A percentile compares a stretch with the other conserved stretches of the same genome.
Conservation (phyloP, 2,888 invertebrate species). For the Apodemia hepburni region DNA sequence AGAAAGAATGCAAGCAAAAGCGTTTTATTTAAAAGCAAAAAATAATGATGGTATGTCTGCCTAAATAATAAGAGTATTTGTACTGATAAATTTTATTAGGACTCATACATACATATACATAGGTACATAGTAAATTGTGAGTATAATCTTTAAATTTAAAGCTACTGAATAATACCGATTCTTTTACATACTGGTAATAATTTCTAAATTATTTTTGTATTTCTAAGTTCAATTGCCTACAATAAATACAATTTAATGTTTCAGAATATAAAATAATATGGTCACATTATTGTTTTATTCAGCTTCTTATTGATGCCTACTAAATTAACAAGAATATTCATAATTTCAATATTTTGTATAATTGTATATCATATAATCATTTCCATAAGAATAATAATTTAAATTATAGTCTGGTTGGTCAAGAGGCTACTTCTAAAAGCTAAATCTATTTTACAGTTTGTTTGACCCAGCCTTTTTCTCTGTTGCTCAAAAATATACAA, state of each 20-base stretch:
- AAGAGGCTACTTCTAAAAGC: conserved; percentile 7
- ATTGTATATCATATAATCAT: conserved; percentile 9
- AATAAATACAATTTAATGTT: conserved; percentile 16
- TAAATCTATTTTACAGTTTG: conserved; percentile 11
- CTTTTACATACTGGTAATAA: not conserved
- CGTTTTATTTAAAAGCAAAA: no score
- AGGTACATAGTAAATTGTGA: not conserved
- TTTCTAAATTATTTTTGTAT: not conserved
- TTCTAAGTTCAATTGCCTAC: no score
- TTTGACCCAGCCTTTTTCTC: conserved; percentile 20
- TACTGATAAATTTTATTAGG: conserved; percentile 9
- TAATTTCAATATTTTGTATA: conserved; percentile 12
- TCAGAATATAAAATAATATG: conserved; percentile 38
- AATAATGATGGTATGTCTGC: not conserved
- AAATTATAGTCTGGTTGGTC: conserved; percentile 13
- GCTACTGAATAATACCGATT: conserved; percentile 9
- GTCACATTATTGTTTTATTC: conserved; percentile 70
- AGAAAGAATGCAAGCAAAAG: no score
- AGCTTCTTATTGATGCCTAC: conserved; percentile 40
- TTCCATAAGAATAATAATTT: conserved; percentile 8
- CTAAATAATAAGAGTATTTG: conserved; percentile 9
- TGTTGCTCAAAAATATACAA: conserved; percentile 13
- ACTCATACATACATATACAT: not conserved
- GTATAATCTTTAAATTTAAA: not conserved
- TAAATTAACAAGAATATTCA: conserved; percentile 18